Percentiles rank a stretch among this genome's conserved stretches.
These are phyloP conservation scores for Heteromurus nitidus DNA, from an alignment of 2,888 invertebrate genomes.

Conservation along the genomic window DNA sequence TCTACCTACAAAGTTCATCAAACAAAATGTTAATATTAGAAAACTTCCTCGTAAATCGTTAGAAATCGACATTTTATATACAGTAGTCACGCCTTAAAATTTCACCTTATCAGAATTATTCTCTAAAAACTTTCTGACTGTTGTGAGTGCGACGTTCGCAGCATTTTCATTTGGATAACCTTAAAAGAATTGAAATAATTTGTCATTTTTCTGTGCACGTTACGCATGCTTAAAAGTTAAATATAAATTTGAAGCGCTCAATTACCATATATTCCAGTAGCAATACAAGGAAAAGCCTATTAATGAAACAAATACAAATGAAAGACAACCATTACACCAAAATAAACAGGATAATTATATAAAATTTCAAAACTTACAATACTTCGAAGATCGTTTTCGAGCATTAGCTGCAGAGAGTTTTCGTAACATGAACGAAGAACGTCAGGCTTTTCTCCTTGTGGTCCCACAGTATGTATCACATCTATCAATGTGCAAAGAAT, in stretches of 20 bases:
- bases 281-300: slow-evolving; percentile 90
- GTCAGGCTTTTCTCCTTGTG: slow-evolving; percentile 82
- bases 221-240: not conserved
- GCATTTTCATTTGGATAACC: slow-evolving; percentile 88
- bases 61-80: no score
- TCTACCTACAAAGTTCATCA: slow-evolving; percentile 80
- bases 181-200: slow-evolving; percentile 66
- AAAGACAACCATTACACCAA: not conserved
- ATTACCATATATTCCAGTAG: slow-evolving; percentile 89
- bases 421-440: slow-evolving; percentile 83
- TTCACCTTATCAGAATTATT: slow-evolving; percentile 18
- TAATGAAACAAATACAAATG: slow-evolving; percentile 45
- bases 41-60: no score
- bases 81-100: no score
- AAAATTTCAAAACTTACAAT: slow-evolving; percentile 78
- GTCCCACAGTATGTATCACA: slow-evolving; percentile 93
- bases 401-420: slow-evolving; percentile 80
- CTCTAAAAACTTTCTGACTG: slow-evolving; percentile 81
- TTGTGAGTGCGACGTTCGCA: slow-evolving; percentile 83
- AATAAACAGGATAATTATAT: slow-evolving; percentile 66
- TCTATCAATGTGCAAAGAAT: no score
- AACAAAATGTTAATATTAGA: no score
- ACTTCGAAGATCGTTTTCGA: slow-evolving; percentile 79
- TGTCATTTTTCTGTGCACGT: not conserved
- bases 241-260: not conserved